Evolutionary conservation across 2,888 invertebrate genomes (phyloP), one percentile per base, ranked within the genome.

Genomic region (Netelia virgata): DNA sequence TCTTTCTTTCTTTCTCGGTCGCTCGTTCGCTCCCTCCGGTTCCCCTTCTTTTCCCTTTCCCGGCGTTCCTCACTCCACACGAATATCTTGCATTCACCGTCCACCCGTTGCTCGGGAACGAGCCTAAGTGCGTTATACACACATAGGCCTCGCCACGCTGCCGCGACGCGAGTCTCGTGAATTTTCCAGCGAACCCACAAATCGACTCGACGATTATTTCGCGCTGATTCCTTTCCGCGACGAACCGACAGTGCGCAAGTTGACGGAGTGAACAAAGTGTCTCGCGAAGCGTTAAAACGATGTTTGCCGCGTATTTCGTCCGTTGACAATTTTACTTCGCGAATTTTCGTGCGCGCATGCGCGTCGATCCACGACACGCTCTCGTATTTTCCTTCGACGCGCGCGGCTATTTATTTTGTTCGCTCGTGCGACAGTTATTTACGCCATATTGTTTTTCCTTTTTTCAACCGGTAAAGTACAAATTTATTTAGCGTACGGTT

Each of bases 21-120:
- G 59, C 23, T 11, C 36, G 8, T 36, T 18, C 20, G 20, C 10
- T 18, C 57, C 57, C 18, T 53, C 69, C 69, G 11, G n/a, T 14
- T 14, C 11, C 66, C 50, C 77, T n/a, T 63, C 47, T 50, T 11
- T 43, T 55, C 57, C 16, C 55, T 41, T 63, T 43, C 64, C 41
- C 41, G 63, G 8, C 50, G 47, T 69, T 50, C 28, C 28, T 28
- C 28, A 28, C 28, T 28, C 53, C 70, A 55, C 64, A 53, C 78
- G 55, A 72, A 79, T 78, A 79, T 55, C 64, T 72, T 55, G 72
- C 78, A 79, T 79, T 79, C 78, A 72, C 61, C 78, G 78, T 72
- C 70, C 63, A 55, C 55, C 43, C 78, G 78, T 23, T 64, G 70
- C 70, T 43, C 70, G 64, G 28, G 41, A 55, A 72, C 70, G 78